These are phyloP conservation scores for Drosophila littoralis DNA, from an alignment of 1,140 invertebrate genomes.

Conservation along the genomic window DNA sequence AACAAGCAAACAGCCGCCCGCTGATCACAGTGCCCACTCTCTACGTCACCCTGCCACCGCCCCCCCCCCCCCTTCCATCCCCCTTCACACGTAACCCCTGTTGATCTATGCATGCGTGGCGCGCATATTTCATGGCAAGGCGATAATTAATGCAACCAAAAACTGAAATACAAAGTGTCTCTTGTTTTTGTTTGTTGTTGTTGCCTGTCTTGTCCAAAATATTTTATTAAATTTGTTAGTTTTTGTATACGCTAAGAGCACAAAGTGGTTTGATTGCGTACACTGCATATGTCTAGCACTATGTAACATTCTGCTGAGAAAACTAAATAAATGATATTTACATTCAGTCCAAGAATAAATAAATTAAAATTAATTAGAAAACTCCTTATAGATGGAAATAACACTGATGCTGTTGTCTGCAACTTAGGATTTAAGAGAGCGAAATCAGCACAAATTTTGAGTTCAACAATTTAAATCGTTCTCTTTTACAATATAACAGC, in stretches of 20 bases:
- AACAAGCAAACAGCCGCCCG: neutral
- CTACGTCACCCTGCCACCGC: neutral
- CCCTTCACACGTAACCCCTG: constrained; percentile 3
- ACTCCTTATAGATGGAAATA: too few relatives aligned
- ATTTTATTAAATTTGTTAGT: constrained; percentile 73
- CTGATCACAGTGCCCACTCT: neutral
- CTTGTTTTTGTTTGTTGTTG: constrained; percentile 43
- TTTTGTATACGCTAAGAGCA: constrained; percentile 50
- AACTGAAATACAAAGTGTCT: constrained; percentile 74
- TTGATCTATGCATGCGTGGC: constrained; percentile 73
- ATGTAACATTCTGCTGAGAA: neutral
- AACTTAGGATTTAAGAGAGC: too few relatives aligned
- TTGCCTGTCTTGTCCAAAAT: constrained; percentile 50
- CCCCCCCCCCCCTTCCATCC: neutral
- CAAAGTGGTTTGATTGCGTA: constrained; percentile 34
- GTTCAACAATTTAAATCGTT: too few relatives aligned
- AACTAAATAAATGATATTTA: neutral
- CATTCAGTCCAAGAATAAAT: neutral
- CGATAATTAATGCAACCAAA: constrained; percentile 82
- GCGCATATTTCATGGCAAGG: constrained; percentile 82
- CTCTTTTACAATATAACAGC: too few relatives aligned
- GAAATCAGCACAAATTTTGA: too few relatives aligned
- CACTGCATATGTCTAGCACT: neutral
- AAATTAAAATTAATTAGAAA: too few relatives aligned
- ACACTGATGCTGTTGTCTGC: too few relatives aligned